Evolutionary conservation across 2,888 invertebrate genomes (phyloP).

Genomic region (Eugnorisma glareosa): DNA sequence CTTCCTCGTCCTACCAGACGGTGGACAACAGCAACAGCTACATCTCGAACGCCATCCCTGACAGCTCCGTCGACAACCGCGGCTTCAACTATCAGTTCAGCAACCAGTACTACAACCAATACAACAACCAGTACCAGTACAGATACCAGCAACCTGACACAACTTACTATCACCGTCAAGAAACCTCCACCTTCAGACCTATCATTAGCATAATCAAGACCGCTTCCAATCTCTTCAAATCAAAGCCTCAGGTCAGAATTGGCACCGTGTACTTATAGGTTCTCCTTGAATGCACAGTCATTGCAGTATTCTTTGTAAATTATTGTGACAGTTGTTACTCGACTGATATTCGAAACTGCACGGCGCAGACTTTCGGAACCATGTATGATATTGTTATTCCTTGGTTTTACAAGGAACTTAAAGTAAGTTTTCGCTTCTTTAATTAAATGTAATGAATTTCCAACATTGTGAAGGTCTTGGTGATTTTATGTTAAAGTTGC

Average conservation of each 20-base stretch:
- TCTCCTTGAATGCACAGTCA: constrained; percentile 65
- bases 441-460: constrained; percentile 72
- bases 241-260: constrained; percentile 85
- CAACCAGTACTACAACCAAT: constrained; percentile 82
- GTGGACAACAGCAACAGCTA: constrained; percentile 86
- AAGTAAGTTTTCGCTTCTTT: constrained; percentile 70
- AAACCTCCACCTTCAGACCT: constrained; percentile 86
- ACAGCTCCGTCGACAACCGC: constrained; percentile 86
- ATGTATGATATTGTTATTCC: constrained; percentile 87
- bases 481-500: constrained; percentile 80
- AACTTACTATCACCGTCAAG: constrained; percentile 77
- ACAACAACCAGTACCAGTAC: constrained; percentile 78
- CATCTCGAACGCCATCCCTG: constrained; percentile 90
- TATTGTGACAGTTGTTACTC: constrained; percentile 88
- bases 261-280: constrained; percentile 85
- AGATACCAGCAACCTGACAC: constrained; percentile 74
- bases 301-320: constrained; percentile 85
- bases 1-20: constrained; percentile 84
- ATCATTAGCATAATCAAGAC: constrained; percentile 87
- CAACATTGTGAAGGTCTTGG: constrained; percentile 80
- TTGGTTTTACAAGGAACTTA: constrained; percentile 90
- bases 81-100: constrained; percentile 84
- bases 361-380: constrained; percentile 82
- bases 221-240: constrained; percentile 85
- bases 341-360: constrained; percentile 88